Evolutionary conservation across 2,888 invertebrate genomes (phyloP), one percentile per base, ranked within the genome.

Genomic region (Ectobius pallidus): DNA sequence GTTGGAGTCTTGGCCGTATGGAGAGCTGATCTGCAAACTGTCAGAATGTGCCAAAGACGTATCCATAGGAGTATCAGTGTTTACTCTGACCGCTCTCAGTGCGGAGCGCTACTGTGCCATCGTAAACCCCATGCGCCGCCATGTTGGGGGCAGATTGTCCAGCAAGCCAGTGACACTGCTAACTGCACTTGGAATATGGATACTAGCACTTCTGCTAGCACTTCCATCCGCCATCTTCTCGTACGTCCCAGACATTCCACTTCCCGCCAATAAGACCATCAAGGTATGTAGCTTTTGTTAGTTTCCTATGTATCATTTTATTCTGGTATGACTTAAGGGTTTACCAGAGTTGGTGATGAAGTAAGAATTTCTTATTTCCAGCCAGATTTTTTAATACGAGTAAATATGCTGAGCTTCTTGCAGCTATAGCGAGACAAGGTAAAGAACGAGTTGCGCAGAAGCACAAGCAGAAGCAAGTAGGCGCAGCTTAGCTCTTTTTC

Each of bases 31-130:
- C 46, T 87, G 81, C 75, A 89, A 91, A 79, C 85, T 93, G 76
- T 93, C 93, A 9, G 94, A 95, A 83, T 92, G 91, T 55, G 91
- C 92, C 39, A 93, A 93, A 81, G 94, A 95, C 79, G 87, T 95
- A 73, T 94, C 94, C 69, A 91, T 94, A 42, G 95, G 95, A 0
- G 95, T 96, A 1, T 95, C 95, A 0, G 94, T 96, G 30, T 95
- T 96, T 84, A 95, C 95, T 0, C 83, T 96, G 74, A 94, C 94
- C 0, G 95, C 94, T 0, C 85, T 96, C 3, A 94, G 95, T 22
- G 93, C 75, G 6, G 75, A 75, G 34, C 42, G 75, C 76, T 96
- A 95, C 83, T 92, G 92, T 79, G 95, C 95, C 25, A 95, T 96
- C 75, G 94, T 94, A n/a, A 91, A 94, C 81, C 95, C 95, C 0